Percentiles rank a stretch among this genome's conserved stretches.
These are phyloP conservation scores for Phaethon lepturus DNA, from an alignment of 2,113 vertebrate genomes.

Conservation along the genomic window DNA sequence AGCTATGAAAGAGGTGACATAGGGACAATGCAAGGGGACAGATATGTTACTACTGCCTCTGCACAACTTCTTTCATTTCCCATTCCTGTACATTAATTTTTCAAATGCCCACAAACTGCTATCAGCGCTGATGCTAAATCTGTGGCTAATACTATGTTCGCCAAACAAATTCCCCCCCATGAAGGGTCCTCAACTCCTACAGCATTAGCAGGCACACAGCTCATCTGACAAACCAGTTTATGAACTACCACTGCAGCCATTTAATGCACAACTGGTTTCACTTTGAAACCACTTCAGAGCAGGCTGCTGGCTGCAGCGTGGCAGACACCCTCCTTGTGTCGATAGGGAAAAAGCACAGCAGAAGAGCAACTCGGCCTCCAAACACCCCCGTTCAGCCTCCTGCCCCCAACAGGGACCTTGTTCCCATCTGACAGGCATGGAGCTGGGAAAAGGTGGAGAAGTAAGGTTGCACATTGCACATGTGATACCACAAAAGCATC, in stretches of 20 bases:
- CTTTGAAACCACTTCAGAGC: neutral
- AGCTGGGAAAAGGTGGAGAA: neutral
- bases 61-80: neutral
- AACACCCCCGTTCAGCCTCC: neutral
- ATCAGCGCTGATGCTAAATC: neutral
- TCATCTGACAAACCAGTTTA: neutral
- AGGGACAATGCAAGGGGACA: neutral
- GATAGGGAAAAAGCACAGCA: neutral
- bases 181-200: neutral
- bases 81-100: constrained; percentile 20
- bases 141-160: neutral
- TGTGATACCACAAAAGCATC: neutral
- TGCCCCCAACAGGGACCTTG: neutral
- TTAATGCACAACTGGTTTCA: neutral
- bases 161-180: neutral
- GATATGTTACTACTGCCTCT: neutral
- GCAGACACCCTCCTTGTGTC: neutral
- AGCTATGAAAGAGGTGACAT: neutral
- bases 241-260: neutral
- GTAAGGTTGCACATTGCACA: accelerated
- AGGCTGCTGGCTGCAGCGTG: neutral
- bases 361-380: neutral
- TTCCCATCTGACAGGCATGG: neutral
- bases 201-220: neutral
- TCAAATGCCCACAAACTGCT: neutral